Base-by-base conservation (phyloP, 2,888 invertebrate genomes). In the Crepidodera aurea region DNA sequence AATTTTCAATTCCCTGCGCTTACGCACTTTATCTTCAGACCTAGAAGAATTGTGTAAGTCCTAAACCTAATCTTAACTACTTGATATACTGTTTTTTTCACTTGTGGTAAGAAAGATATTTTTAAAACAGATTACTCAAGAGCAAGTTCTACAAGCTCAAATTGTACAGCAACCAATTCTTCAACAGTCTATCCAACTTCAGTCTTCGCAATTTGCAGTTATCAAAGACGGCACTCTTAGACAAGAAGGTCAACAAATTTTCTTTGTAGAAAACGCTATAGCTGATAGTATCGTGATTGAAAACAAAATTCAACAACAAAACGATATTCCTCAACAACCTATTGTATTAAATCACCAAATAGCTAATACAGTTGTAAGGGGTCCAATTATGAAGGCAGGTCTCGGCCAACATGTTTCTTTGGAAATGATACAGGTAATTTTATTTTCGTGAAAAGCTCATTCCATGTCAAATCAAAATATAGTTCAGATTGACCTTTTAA, bases 301-400 rank as follows among this genome's bases (percentile, higher is more conserved):
- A 19, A 61, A 66, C 18, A 18, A 54, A 7, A 40, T 53, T 34
- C 46, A 46, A 12, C 51, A 37, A 13, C 18, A 16, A 40, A 48
- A n/a, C 15, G 48, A 48, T 3, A 15, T 48, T 34, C 12, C 61
- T 6, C 66, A 51, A 32, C 66, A 66, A 46, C 66, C 66, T 5
- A 66, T 66, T n/a, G 62, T 66, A 18, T 40, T 66, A 32, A 66
- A 66, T 58, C 66, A 66, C 48, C 66, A 66, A 37, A 27, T 66
- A 16, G 57, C 40, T n/a, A 64, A 50, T 15, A 10, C 57, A 1
- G 37, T 57, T 1, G 56, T 48, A 12, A 57, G 57, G 18, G 27
- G 37, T 48, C 48, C 57, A 12, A 34, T 57, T 18, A 50, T 48
- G 39, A 57, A 57, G 39, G 25, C 57, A 16, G 48, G 48, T n/a